Evolutionary conservation across 2,888 invertebrate species (phyloP).

Genomic region (Caenorhabditis panamensis): DNA sequence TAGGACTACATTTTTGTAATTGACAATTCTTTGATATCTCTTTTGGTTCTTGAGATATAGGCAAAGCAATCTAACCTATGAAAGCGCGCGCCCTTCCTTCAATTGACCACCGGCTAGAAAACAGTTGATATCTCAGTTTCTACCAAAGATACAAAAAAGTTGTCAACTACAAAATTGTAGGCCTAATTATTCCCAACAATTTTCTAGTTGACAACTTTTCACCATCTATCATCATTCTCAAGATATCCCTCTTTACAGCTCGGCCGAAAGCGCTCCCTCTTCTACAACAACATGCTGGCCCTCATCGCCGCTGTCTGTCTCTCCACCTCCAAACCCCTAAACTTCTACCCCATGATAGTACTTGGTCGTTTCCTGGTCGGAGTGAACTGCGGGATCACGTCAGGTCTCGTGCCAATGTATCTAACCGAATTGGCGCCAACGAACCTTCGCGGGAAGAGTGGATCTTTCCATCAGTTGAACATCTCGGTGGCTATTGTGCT

Average conservation of each 20-base stretch:
- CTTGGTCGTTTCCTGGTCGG: constrained; percentile 85
- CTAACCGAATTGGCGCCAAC: constrained; percentile 91
- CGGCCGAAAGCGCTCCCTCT: constrained; percentile 85
- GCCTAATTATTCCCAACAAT: no score
- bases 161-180: no score
- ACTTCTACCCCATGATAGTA: constrained; percentile 52
- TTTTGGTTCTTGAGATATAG: background rate
- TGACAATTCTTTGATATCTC: background rate
- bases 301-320: constrained; percentile 87
- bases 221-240: no score
- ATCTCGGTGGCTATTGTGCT: constrained; percentile 90
- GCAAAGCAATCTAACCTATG: no score
- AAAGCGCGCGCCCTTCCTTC: no score
- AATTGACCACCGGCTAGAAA: no score
- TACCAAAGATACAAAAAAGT: no score
- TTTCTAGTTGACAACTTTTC: no score
- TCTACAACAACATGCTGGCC: constrained; percentile 89
- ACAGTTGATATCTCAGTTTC: no score
- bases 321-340: constrained; percentile 85
- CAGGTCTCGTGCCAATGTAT: constrained; percentile 91
- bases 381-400: constrained; percentile 83
- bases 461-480: constrained; percentile 91
- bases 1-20: background rate
- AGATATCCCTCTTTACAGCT: constrained; percentile 39
- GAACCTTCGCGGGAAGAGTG: constrained; percentile 89